phyloP scores from a whole-genome alignment of 2,888 invertebrate genomes.

The Archaeoteleia sp. region DNA sequence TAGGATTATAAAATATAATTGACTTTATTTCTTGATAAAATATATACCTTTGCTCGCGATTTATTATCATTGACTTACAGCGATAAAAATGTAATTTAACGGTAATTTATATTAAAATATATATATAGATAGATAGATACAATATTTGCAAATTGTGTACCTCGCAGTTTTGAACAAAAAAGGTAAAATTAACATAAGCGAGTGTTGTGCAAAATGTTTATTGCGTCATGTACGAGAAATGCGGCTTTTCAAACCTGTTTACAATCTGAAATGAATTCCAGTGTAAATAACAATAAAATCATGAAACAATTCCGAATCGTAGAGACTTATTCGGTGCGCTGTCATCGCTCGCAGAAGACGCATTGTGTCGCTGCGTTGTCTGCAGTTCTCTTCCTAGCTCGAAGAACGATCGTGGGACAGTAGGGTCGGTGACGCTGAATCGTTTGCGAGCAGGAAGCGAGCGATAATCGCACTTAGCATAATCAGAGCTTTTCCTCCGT shows the following conservation, averaged over 20 bases:
- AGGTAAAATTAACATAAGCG: no score
- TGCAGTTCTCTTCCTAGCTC: slow-evolving; percentile 34
- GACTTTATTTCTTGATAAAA: no score
- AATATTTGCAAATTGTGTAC: no score
- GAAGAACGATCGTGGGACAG: slow-evolving; percentile 50
- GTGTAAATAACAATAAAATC: slow-evolving; percentile 25
- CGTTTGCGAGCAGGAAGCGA: slow-evolving; percentile 50
- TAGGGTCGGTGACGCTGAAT: slow-evolving; percentile 48
- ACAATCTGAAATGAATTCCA: neutral
- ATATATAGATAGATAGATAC: no score
- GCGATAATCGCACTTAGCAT: slow-evolving; percentile 52
- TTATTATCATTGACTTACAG: no score
- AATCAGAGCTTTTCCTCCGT: slow-evolving; percentile 48
- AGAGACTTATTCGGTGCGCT: slow-evolving; percentile 20
- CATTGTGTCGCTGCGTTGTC: slow-evolving; percentile 38
- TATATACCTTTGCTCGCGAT: no score
- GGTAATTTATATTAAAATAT: no score
- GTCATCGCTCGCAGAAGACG: slow-evolving; percentile 17
- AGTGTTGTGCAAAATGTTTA: no score
- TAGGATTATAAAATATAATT: no score
- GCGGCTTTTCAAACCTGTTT: slow-evolving; percentile 1
- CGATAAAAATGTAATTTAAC: no score
- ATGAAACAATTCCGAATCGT: slow-evolving; percentile 34
- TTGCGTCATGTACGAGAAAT: no score
- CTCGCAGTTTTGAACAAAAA: no score